Evolutionary conservation across 2,113 vertebrate genomes (phyloP), one percentile per base, ranked within the genome.

Genomic region (Urocitellus parryii): DNA sequence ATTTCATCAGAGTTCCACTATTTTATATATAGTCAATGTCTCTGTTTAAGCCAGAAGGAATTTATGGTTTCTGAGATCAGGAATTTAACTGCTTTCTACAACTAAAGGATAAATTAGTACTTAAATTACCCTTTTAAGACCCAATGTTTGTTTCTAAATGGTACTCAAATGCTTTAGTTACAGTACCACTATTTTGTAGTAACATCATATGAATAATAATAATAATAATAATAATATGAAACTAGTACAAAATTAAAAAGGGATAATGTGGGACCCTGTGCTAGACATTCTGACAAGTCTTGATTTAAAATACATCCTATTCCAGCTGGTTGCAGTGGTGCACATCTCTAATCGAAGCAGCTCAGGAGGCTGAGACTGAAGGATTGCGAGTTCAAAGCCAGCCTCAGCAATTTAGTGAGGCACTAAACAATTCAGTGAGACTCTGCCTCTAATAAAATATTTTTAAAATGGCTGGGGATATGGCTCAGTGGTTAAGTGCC

Each of bases 21-120:
- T 51, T 97, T 86, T 81, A 39, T 88, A 48, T 88, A 61, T 93
- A 95, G 83, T 65, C 56, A 37, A 2, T 90, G 81, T 63, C n/a
- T 95, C 89, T 51, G 58, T 88, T 94, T 91, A 95, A 91, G 39
- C 70, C 89, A 91, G 74, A 94, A 72, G 48, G 76, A 96, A 89
- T 97, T 73, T 96, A 86, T 93, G 91, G 82, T 89, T 93, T 95
- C 74, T 96, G 83, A 94, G 89, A 95, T 92, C 68, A 92, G 51
- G 51, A 87, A 92, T 83, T 85, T 48, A 94, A 73, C 77, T 87
- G 58, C 32, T 95, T 94, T 94, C n/a, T 94, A 81, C 97, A 97
- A 91, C 70, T 92, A 63, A 84, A 88, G 56, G 42, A 88, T 76
- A 90, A 90, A 74, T 81, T n/a, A 65, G 25, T 86, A 53, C 88